Conservation (phyloP, 2,888 invertebrate genomes). For the Eudemis profundana region DNA sequence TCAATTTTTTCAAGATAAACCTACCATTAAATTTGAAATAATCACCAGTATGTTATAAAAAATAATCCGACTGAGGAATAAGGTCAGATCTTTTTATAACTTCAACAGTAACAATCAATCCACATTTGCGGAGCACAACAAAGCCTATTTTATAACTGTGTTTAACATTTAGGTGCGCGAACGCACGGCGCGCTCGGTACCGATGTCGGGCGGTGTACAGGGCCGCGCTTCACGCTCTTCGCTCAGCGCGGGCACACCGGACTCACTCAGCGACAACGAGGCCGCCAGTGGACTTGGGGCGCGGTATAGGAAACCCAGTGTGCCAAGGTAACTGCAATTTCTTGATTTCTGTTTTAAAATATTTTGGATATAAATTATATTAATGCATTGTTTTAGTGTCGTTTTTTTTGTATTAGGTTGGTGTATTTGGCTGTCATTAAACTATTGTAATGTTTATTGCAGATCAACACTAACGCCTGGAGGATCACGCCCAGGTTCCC, state of each 20-base stretch:
- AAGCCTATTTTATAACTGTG: slow-evolving; percentile 13
- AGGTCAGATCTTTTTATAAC: background rate
- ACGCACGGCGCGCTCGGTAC: slow-evolving; percentile 95
- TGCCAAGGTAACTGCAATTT: slow-evolving; percentile 66
- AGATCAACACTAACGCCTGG: slow-evolving; percentile 91
- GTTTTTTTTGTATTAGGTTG: background rate
- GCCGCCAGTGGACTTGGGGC: slow-evolving; percentile 89
- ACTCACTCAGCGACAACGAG: slow-evolving; percentile 95
- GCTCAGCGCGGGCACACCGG: slow-evolving; percentile 94
- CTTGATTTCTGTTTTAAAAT: background rate
- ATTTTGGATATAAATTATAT: background rate
- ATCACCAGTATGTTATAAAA: background rate
- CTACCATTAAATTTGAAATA: background rate
- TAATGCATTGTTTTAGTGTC: background rate
- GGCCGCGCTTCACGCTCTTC: slow-evolving; percentile 91
- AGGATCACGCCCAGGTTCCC: slow-evolving; percentile 93
- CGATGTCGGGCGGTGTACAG: slow-evolving; percentile 88
- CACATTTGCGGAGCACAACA: background rate
- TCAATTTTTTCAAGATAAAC: background rate
- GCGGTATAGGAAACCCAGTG: slow-evolving; percentile 89
- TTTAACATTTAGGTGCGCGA: slow-evolving; percentile 91
- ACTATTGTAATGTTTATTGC: slow-evolving; percentile 45
- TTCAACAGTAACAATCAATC: background rate
- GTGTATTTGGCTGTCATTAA: background rate
- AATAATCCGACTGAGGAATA: background rate